Evolutionary conservation across 1,140 invertebrate genomes (phyloP), one percentile per base, ranked within the genome.

Genomic region (Drosophila guanche): DNA sequence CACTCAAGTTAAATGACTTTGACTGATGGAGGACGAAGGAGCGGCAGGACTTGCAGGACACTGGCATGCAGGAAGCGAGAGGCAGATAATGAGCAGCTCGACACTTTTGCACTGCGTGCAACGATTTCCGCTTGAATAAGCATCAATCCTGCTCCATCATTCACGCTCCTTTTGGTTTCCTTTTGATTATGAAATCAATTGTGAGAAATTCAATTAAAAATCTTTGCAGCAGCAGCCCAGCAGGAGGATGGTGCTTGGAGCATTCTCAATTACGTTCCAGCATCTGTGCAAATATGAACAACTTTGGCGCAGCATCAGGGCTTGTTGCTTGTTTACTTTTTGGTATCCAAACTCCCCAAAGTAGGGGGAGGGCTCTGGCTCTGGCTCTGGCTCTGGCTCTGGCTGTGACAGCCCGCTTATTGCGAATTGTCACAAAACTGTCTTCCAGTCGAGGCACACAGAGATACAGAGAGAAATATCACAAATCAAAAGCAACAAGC

Each of bases 1-100:
- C 81, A 86, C 83, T 85, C 63, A 80, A 85, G 80, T 81, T 80
- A 85, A 86, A 81, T 85, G 80, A 81, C 81, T 85, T 79, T 86
- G 68, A 71, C 73, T 72, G 65, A 47, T 58, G 57, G 54, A 4
- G 4, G 33, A 10, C 10, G 33, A 10, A 37, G 33, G 3, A 37
- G 27, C 1, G 1, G 5, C 61, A 40, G 29, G 3, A 10, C 29
- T 0, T 33, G 29, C 29, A 33, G 29, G 7, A 37, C 33, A 37
- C 10, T 12, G 4, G 10, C 10, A 51, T 14, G 40, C 22, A 6
- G 25, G 25, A 16, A 45, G 25, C 16, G 16, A 56, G 56, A 48
- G 42, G 46, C 76, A 40, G 71, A 79, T 85, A 85, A 79, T 79
- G 62, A 47, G 76, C 46, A 41, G 71, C 72, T 77, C 75, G 57